phyloP scores from a whole-genome alignment of 1,140 invertebrate species.

The Cepaea nemoralis region DNA sequence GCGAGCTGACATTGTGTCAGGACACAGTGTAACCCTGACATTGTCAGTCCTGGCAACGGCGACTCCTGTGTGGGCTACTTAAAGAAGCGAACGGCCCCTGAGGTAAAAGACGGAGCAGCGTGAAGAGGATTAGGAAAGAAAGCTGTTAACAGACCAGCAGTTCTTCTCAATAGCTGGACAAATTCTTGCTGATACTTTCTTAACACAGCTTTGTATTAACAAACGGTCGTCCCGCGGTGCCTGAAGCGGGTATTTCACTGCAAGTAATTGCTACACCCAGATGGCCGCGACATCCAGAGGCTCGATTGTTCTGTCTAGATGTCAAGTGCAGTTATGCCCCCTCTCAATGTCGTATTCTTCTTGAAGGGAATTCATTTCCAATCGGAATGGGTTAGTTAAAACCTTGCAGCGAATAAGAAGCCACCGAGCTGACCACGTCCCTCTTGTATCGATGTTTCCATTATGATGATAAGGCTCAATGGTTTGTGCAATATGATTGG shows the following conservation, averaged over 20 bases:
- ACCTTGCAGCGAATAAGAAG: background rate
- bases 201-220: conserved; percentile 33
- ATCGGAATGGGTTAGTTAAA: background rate
- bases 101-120: background rate
- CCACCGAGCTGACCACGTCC: background rate
- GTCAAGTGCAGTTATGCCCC: conserved; percentile 32
- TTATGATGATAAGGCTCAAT: background rate
- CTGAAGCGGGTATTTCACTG: conserved; percentile 33
- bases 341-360: background rate
- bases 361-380: background rate
- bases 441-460: background rate
- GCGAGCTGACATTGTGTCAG: background rate
- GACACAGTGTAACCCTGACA: background rate
- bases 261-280: conserved; percentile 29
- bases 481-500: background rate
- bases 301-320: conserved; percentile 26
- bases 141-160: conserved; percentile 27
- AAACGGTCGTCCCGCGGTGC: background rate
- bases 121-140: background rate
- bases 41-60: background rate
- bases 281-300: conserved; percentile 21
- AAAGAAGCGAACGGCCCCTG: background rate
- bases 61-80: background rate
- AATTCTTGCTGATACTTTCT: conserved; percentile 17
- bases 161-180: conserved; percentile 7